Conservation (phyloP, 1,140 invertebrate species). For the Mamestra configurata region DNA sequence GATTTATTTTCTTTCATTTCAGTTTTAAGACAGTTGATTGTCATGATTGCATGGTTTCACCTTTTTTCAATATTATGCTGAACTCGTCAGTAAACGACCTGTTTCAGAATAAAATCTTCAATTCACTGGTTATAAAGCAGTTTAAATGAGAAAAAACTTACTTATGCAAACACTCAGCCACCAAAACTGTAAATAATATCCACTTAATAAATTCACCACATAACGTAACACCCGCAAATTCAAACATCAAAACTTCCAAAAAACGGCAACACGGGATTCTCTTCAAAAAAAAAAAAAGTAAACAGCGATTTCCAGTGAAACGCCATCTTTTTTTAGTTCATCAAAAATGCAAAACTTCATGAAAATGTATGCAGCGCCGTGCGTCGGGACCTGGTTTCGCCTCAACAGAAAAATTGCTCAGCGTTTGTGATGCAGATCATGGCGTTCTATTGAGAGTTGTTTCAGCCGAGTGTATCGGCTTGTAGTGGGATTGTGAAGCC, state of each 20-base stretch:
- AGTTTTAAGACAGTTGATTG: too few species aligned
- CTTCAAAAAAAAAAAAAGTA: conserved; percentile 29
- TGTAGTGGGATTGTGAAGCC: conserved; percentile 7
- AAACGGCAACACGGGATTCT: conserved; percentile 16
- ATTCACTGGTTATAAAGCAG: too few species aligned
- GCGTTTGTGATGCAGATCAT: conserved; percentile 49
- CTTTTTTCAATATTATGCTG: too few species aligned
- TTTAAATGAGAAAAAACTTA: too few species aligned
- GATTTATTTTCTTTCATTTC: too few species aligned
- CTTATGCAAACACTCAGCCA: background rate
- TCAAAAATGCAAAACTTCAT: conserved; percentile 57
- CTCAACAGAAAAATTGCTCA: conserved; percentile 33
- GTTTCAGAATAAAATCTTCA: too few species aligned
- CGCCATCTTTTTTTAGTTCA: conserved; percentile 54
- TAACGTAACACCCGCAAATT: background rate
- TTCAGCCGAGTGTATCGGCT: conserved; percentile 24
- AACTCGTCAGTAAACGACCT: too few species aligned
- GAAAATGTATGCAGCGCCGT: conserved; percentile 51
- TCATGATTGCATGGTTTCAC: too few species aligned
- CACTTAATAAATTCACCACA: background rate
- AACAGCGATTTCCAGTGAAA: conserved; percentile 35
- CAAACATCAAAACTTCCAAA: conserved; percentile 20
- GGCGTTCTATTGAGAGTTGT: conserved; percentile 25
- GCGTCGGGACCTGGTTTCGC: conserved; percentile 5
- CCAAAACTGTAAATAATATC: background rate